These are phyloP conservation scores for Pseudorasbora parva DNA, from an alignment of 2,113 vertebrate genomes.

Conservation along the genomic window DNA sequence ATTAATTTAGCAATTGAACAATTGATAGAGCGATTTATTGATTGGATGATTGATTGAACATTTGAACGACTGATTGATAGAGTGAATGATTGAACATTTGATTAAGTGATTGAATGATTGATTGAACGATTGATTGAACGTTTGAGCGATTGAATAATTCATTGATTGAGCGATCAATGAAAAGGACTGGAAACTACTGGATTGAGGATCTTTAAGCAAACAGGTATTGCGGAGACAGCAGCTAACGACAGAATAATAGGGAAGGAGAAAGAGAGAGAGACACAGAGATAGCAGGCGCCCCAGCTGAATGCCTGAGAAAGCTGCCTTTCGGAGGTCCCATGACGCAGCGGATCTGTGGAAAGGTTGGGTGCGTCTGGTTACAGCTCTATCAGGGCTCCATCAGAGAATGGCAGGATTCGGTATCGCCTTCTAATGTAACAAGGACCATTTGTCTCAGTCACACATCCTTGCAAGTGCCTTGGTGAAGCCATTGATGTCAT, in stretches of 20 bases:
- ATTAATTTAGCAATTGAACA: no score
- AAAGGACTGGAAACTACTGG: not conserved
- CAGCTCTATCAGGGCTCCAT: conserved; percentile 77
- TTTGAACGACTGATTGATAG: no score
- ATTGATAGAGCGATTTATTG: no score
- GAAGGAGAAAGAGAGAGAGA: conserved; percentile 17
- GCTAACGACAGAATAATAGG: not conserved
- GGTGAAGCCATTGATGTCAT: conserved; percentile 75
- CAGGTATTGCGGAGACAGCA: not conserved
- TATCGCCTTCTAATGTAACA: conserved; percentile 78
- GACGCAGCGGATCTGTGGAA: conserved; percentile 72
- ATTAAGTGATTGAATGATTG: no score
- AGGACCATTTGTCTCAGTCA: conserved; percentile 80
- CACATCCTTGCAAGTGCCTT: conserved; percentile 76
- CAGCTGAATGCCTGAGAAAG: conserved; percentile 62
- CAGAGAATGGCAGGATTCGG: conserved; percentile 73
- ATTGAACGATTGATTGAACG: no score
- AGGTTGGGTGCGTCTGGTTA: conserved; percentile 77
- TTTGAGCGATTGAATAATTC: no score
- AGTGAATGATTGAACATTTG: no score
- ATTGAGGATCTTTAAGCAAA: not conserved
- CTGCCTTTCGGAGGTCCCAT: conserved; percentile 63
- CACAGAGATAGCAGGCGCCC: conserved; percentile 39
- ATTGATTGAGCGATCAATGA: no score
- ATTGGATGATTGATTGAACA: no score